Base-by-base conservation (phyloP, 2,888 invertebrate species). In the Hecatera dysodea region DNA sequence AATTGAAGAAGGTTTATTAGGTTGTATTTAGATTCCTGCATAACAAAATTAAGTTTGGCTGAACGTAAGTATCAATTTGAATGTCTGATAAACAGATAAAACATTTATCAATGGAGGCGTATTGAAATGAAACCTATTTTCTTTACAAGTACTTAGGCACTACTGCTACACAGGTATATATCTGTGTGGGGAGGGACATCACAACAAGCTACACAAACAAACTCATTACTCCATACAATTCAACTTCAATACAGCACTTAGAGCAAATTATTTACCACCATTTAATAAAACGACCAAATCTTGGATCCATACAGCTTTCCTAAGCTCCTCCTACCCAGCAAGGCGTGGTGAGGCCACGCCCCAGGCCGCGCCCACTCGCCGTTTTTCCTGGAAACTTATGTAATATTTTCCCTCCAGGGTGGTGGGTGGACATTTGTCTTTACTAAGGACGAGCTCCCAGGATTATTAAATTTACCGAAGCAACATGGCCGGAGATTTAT, bases 401-500 rank as follows among this genome's bases (percentile, higher is more conserved):
- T 91, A 92, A 92, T 85, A 88, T 88, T 89, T 88, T 87, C 82
- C 72, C 71, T 75, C 56, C 86, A 74, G 92, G 93, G 92, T 88
- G 92, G 91, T 80, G 91, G 92, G 93, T 90, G 92, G 90, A 89
- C 91, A 90, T 91, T 92, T 91, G 89, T 92, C 92, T 92, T 90
- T 87, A 86, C 87, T 85, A 86, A 85, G 84, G 86, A 88, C 86
- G 82, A 75, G 77, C 75, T 82, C 82, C 88, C 88, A 86, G 91
- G 91, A 90, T 94, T 94, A 95, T 94, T 94, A 93, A 94, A 94
- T 93, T 91, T 91, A 92, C 90, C 81, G 88, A 88, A 87, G 76
- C 84, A 90, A 90, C 87, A 91, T 91, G 91, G 92, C 90, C 80
- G 89, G 68, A 82, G 65, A 75, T 87, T 84, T 85, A 85, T 80